Evolutionary conservation across 2,797 vertebrate species (phyloP), one percentile per base, ranked within the genome.

Genomic region (Taeniopygia guttata): DNA sequence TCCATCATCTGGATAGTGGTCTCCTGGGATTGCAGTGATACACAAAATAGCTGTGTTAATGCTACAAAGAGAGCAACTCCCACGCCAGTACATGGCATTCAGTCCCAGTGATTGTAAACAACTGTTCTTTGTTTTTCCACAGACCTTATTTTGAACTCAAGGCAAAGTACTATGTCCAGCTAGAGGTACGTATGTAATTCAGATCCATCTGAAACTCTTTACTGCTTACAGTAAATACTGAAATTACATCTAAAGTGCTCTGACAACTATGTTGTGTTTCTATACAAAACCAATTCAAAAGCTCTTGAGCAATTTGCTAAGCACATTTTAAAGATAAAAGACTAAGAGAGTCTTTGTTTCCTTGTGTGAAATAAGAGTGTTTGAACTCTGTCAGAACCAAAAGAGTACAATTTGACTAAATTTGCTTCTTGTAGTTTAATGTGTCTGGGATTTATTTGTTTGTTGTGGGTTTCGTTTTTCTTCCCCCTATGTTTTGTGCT

Each of bases 101-200:
- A 9, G 59, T 22, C 22, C 17, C 46, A n/a, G 29, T 45, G 54
- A 21, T n/a, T 22, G 58, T 87, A 79, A 91, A 75, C 26, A 56
- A 40, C 16, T 76, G 42, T 89, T 85, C 81, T 95, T 91, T 84
- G 69, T 84, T 93, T 92, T 92, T 90, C 90, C 54, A 43, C 97
- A 99, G 99, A 96, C 99, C 99, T 78, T 99, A 99, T 97, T 99
- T 99, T 98, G 99, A 99, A 97, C 98, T 99, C 96, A 99, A 99
- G 98, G 99, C 98, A 1, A 99, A 99, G 96, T 99, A 98, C 96
- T 99, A 99, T 13, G 97, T 99, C 59, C 99, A 99, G 51, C 98
- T 99, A n/a, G 99, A 99, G 99, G 99, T 99, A 98, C 0, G 98
- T 97, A 45, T 40, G 13, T 49, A 51, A 75, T 63, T 70, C 46